phyloP scores from a whole-genome alignment of 1,140 invertebrate genomes.

The Trachymyrmex cornetzi region DNA sequence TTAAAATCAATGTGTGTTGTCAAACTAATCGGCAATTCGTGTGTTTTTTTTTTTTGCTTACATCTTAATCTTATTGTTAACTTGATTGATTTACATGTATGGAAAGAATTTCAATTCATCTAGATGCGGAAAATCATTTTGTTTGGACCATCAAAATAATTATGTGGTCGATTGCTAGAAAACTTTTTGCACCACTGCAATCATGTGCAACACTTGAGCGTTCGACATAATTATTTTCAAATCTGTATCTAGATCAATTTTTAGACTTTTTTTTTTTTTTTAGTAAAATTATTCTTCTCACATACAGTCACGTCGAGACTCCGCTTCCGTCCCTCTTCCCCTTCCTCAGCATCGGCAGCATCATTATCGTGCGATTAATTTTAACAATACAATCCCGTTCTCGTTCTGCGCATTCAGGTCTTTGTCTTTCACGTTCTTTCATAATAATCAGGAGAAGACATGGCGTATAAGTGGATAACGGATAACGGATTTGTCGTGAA shows the following conservation, averaged over 20 bases:
- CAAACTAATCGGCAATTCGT: constrained; percentile 56
- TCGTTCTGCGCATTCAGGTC: not conserved
- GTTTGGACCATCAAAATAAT: too few species aligned
- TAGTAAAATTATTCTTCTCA: too few species aligned
- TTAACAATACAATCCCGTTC: not conserved
- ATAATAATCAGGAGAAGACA: not conserved
- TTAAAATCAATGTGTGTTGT: constrained; percentile 45
- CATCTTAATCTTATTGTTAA: not conserved
- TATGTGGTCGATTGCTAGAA: too few species aligned
- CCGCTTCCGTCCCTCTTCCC: too few species aligned
- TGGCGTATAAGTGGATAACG: not conserved
- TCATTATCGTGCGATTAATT: not conserved
- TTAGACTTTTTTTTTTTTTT: too few species aligned
- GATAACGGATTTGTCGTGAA: constrained; percentile 32
- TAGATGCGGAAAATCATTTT: too few species aligned
- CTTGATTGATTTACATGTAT: constrained; percentile 1
- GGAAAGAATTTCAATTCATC: too few species aligned
- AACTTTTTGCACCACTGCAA: too few species aligned
- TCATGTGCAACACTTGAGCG: too few species aligned
- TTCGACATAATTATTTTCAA: too few species aligned
- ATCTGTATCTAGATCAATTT: too few species aligned
- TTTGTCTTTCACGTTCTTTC: not conserved
- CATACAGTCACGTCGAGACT: not conserved
- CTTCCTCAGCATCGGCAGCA: too few species aligned
- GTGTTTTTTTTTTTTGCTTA: not conserved